Percentiles rank a stretch among this genome's conserved stretches.
phyloP scores from a whole-genome alignment of 2,888 invertebrate genomes.

The Gerris lacustris region DNA sequence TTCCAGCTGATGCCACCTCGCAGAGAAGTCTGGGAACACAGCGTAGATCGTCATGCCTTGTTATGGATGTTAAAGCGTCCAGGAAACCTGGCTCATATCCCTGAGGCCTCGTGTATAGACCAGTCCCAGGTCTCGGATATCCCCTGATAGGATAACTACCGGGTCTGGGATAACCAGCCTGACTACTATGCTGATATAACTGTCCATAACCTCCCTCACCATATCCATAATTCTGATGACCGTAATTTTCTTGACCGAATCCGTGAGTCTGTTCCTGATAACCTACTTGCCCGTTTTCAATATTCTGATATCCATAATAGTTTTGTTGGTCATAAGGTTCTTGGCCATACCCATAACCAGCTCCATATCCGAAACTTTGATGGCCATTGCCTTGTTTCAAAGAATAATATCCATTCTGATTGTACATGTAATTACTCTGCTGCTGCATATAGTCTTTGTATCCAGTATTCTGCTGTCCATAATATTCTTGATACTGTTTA shows the following conservation, averaged over 20 bases:
- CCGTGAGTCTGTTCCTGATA: not conserved
- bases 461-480: not conserved
- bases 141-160: not conserved
- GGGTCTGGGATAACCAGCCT: not conserved
- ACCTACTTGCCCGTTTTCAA: not conserved
- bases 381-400: not conserved
- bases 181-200: no score
- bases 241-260: not conserved
- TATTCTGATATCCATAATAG: not conserved
- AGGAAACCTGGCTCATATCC: slow-evolving; percentile 33
- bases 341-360: not conserved
- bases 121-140: not conserved
- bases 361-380: not conserved
- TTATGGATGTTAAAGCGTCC: slow-evolving; percentile 48
- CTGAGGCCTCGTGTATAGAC: not conserved
- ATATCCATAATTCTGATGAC: not conserved
- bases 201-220: no score
- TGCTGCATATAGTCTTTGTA: not conserved
- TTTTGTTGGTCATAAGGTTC: not conserved
- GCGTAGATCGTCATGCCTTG: slow-evolving; percentile 60
- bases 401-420: no score
- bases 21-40: slow-evolving; percentile 70
- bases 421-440: no score
- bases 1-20: slow-evolving; percentile 54
- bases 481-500: not conserved